phyloP scores from a whole-genome alignment of 2,113 vertebrate species.

The Talpa occidentalis region DNA sequence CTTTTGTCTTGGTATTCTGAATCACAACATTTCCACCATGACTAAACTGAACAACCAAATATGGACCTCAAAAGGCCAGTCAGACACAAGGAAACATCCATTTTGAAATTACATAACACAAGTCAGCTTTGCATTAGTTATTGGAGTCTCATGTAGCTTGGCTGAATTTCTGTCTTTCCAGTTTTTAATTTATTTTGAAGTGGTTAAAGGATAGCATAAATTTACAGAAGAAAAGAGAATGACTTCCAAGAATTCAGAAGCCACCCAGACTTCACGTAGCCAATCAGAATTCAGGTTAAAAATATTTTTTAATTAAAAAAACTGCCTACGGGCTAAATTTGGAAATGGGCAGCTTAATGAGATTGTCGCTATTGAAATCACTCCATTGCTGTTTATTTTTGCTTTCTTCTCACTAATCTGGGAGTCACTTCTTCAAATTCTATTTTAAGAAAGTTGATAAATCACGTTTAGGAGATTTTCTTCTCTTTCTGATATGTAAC shows the following conservation, averaged over 20 bases:
- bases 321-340: slow-evolving; percentile 85
- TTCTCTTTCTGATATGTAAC: slow-evolving; percentile 68
- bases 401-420: slow-evolving; percentile 84
- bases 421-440: slow-evolving; percentile 83
- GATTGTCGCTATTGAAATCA: slow-evolving; percentile 85
- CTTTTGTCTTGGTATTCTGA: slow-evolving; percentile 10
- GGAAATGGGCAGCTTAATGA: slow-evolving; percentile 84
- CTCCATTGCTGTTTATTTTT: slow-evolving; percentile 84
- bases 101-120: slow-evolving; percentile 75
- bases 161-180: slow-evolving; percentile 80
- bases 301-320: slow-evolving; percentile 88
- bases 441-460: slow-evolving; percentile 85
- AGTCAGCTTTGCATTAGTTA: slow-evolving; percentile 78
- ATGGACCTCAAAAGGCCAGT: slow-evolving; percentile 54
- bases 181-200: slow-evolving; percentile 79
- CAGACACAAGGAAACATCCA: slow-evolving; percentile 64
- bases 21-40: slow-evolving; percentile 15
- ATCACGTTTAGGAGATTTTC: slow-evolving; percentile 73
- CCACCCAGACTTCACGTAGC: slow-evolving; percentile 77
- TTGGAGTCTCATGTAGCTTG: slow-evolving; percentile 77
- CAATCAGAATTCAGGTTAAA: slow-evolving; percentile 85
- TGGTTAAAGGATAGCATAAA: slow-evolving; percentile 82
- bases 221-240: slow-evolving; percentile 74
- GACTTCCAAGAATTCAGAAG: slow-evolving; percentile 82
- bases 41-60: slow-evolving; percentile 53